Evolutionary conservation across 2,113 vertebrate species (phyloP).

Genomic region (Nipponia nippon): DNA sequence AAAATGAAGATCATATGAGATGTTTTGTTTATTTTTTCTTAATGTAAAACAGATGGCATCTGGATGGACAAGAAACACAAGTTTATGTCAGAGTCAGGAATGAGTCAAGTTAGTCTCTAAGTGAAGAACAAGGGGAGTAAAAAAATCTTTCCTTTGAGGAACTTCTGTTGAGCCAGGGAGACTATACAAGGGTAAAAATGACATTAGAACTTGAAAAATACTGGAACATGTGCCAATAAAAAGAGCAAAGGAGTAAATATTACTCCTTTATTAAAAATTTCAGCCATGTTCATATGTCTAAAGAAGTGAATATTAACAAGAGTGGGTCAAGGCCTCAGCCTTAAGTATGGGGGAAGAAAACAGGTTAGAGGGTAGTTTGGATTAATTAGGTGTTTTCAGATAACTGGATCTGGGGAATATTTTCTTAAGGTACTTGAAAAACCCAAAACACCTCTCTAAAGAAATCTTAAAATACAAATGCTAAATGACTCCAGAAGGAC

Average conservation of each 20-base stretch:
- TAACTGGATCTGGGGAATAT: neutral
- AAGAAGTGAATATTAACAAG: neutral
- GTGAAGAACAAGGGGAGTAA: neutral
- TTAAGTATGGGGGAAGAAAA: accelerated
- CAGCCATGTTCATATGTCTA: neutral
- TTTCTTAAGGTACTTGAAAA: neutral
- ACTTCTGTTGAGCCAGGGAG: neutral
- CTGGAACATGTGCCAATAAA: neutral
- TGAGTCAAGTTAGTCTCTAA: neutral
- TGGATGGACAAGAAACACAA: neutral
- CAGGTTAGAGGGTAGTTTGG: neutral
- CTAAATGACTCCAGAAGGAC: neutral
- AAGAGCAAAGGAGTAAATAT: neutral
- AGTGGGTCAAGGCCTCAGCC: neutral
- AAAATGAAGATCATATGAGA: neutral
- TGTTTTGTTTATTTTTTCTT: neutral
- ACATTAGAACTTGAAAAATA: neutral
- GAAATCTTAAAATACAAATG: neutral
- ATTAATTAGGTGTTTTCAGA: neutral
- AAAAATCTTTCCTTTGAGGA: neutral
- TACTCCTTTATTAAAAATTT: neutral
- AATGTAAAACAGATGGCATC: neutral
- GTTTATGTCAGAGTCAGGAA: neutral
- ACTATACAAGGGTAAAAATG: neutral
- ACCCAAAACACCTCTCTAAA: neutral